Conservation (phyloP, 2,888 invertebrate species). For the Lasioglossum vierecki region DNA sequence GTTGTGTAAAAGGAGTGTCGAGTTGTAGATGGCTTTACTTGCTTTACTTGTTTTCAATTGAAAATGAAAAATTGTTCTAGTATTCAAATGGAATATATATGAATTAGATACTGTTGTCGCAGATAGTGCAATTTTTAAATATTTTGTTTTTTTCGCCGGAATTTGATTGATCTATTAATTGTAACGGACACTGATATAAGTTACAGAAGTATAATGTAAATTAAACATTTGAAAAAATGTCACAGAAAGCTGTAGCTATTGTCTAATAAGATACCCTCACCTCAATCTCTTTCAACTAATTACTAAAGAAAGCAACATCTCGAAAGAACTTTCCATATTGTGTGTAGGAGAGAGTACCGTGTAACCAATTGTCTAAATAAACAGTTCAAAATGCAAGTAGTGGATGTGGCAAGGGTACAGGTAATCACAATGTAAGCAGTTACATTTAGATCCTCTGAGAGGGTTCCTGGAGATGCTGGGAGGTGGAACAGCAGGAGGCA, state of each 20-base stretch:
- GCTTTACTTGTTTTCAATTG: neutral
- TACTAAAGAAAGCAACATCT: conserved; percentile 37
- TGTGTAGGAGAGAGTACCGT: conserved; percentile 43
- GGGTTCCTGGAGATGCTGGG: conserved; percentile 90
- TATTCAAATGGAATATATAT: neutral
- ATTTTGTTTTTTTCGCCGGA: neutral
- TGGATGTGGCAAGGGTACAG: conserved; percentile 67
- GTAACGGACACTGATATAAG: neutral
- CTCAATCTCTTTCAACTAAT: conserved; percentile 39
- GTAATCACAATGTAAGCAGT: conserved; percentile 84
- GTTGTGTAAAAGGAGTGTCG: conserved; percentile 49
- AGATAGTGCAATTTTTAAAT: neutral
- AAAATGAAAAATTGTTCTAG: neutral
- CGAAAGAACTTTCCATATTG: conserved; percentile 17
- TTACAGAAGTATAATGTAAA: neutral
- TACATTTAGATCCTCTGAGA: conserved; percentile 93
- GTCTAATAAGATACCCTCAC: conserved; percentile 48
- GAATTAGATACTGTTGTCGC: conserved; percentile 6
- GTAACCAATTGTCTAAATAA: conserved; percentile 46
- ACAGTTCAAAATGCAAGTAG: conserved; percentile 51
- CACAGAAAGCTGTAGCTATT: conserved; percentile 26
- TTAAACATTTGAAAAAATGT: conserved; percentile 25
- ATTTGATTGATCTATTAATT: neutral
- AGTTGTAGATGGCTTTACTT: conserved; percentile 21
- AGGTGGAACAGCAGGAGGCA: conserved; percentile 84